These are phyloP conservation scores for Drosophila hamatofila DNA, from an alignment of 2,888 invertebrate species.

Conservation along the genomic window DNA sequence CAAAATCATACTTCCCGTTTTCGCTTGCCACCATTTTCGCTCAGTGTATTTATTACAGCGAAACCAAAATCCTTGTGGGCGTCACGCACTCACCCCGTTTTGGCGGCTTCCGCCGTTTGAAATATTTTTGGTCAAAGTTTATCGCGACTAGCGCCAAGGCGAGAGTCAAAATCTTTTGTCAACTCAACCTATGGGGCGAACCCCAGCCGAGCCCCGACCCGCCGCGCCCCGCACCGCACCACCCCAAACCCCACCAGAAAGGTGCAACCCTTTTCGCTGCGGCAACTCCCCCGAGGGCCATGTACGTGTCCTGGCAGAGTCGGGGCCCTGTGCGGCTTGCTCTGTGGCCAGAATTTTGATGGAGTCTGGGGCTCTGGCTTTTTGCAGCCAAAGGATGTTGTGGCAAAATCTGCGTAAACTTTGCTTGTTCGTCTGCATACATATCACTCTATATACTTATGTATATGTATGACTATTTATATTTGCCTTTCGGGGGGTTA, in stretches of 20 bases:
- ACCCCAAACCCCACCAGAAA: constrained; percentile 33
- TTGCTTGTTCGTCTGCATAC: constrained; percentile 35
- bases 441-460: constrained; percentile 11
- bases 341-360: constrained; percentile 84
- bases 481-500: constrained; percentile 41
- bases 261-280: constrained; percentile 73
- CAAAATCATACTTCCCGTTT: no score
- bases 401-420: constrained; percentile 80
- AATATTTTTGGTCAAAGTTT: constrained; percentile 83
- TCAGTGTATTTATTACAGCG: constrained; percentile 50
- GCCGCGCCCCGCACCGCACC: neutral
- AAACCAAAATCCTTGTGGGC: constrained; percentile 38
- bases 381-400: constrained; percentile 64
- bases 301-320: constrained; percentile 34
- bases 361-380: constrained; percentile 55
- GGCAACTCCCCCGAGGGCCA: constrained; percentile 58
- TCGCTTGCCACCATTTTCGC: no score
- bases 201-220: neutral
- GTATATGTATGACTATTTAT: constrained; percentile 36
- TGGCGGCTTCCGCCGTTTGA: constrained; percentile 48
- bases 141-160: constrained; percentile 64
- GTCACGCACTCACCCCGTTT: constrained; percentile 30
- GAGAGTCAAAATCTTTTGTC: constrained; percentile 81
- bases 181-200: constrained; percentile 45
- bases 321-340: constrained; percentile 45